Conservation (phyloP, 2,113 vertebrate species). For the Cyanoderma ruficeps region DNA sequence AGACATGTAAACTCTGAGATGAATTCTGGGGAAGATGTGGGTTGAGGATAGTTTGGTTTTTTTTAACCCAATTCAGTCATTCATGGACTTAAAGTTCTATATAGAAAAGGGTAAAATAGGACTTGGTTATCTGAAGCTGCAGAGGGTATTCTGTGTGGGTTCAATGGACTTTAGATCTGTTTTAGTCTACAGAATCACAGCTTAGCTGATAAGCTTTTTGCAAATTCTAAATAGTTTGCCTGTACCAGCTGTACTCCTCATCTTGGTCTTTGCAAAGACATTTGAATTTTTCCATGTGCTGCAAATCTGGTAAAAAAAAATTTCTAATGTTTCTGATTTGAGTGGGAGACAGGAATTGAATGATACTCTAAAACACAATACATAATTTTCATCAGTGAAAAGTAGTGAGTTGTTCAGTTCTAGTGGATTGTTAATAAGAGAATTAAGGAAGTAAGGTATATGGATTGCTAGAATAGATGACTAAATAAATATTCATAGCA, state of each 20-base stretch:
- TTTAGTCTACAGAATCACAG: neutral
- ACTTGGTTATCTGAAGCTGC: neutral
- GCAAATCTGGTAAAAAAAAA: neutral
- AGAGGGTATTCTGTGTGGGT: neutral
- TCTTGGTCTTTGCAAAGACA: neutral
- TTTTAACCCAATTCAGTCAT: neutral
- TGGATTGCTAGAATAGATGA: slow-evolving; percentile 4
- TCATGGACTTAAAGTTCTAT: neutral
- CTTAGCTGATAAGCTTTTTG: slow-evolving; percentile 40
- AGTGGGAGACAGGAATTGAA: slow-evolving; percentile 39
- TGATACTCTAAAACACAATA: neutral
- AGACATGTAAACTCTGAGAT: slow-evolving; percentile 21
- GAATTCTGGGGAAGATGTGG: neutral
- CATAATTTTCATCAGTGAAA: slow-evolving; percentile 24
- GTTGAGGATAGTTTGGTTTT: neutral
- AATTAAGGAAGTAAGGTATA: neutral
- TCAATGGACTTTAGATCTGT: neutral
- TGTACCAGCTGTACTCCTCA: slow-evolving; percentile 4
- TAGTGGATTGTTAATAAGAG: slow-evolving; percentile 2
- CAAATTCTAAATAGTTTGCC: slow-evolving; percentile 6
- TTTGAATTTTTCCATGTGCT: neutral
- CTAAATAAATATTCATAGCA: slow-evolving; percentile 28
- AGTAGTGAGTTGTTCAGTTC: slow-evolving; percentile 12
- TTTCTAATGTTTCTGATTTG: slow-evolving; percentile 42
- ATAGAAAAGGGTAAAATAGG: neutral